Evolutionary conservation across 2,797 vertebrate genomes (phyloP), one percentile per base, ranked within the genome.

Genomic region (Antennarius maculatus): DNA sequence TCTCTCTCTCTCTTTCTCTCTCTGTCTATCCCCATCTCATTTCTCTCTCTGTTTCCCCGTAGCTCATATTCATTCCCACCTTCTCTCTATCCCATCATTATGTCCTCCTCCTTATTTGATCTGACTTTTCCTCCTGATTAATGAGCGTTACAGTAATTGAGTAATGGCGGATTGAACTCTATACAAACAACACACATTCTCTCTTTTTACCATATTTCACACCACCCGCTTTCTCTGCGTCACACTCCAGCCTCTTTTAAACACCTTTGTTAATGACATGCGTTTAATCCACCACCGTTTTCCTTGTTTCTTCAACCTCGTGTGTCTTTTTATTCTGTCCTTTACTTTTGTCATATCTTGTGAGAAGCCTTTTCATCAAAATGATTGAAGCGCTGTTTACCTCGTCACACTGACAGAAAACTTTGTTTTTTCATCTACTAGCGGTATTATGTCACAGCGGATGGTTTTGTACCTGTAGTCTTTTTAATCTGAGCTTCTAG

Each of bases 61-160:
- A 58, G 61, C 76, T 39, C 18, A 58, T 51, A 45, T 70, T 49
- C 74, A 11, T 49, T 72, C 4, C 67, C 65, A 71, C 70, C 54
- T 69, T 55, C 64, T 67, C 63, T 65, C 53, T 59, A 29, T 82
- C 74, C 82, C 69, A 71, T 83, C 82, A 69, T 81, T 80, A 69
- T 74, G 73, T 72, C 63, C 31, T 69, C 56, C 61, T 31, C 52
- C 50, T 64, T 50, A 43, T 41, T 7, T 13, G 73, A 60, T 75
- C 61, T 51, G 59, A 49, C 46, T 5, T 15, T 56, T 49, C 63
- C 4, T 23, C 6, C 54, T 72, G 66, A 74, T 74, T 71, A 61
- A 57, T 54, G 47, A 62, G 69, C 72, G 71, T 75, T 69, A 64
- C 53, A 66, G 52, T 77, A 79, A 80, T 66, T 59, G 64, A 78